Base-by-base conservation (phyloP, 2,797 vertebrate species). In the Notamacropus eugenii region DNA sequence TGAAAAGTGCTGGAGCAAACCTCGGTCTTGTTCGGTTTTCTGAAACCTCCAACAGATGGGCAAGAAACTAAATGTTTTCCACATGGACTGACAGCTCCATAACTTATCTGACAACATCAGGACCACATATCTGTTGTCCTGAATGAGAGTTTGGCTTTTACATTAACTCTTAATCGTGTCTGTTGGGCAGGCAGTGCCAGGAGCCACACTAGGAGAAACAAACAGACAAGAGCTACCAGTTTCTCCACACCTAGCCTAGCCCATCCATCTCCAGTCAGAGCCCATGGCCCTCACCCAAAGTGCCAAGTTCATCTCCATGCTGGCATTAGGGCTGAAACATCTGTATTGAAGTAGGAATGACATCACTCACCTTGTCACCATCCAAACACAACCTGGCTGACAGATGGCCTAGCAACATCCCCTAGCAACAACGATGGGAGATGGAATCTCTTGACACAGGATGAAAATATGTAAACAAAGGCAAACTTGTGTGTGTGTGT, bases 341-440 rank as follows among this genome's bases (percentile, higher is more conserved):
- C 91, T 34, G n/a, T 34, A 27, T n/a, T 46, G 46, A 57, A 95
- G 95, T 93, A 93, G 92, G 58, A 95, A 57, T 46, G 95, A 54
- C 55, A 92, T 94, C 96, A 93, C 50, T 95, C 96, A 93, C 96
- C 96, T 94, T 94, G 93, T 92, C 96, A 94, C 92, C 92, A 97
- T 96, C 95, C 95, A 27, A 74, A 54, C n/a, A 55, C 95, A 90
- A 92, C 95, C 95, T 93, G 19, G 24, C 0, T 90, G 95, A 95
- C 94, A 67, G 96, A 95, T 1, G 24, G 95, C 98, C 90, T 95
- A 94, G 97, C 95, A 97, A 97, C 96, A 56, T 90, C 93, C 94
- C 52, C 90, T 93, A 97, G 97, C 95, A 93, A 96, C 57, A 0
- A 31, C 11, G 93, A 55, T 91, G 97, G 96, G 82, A 96, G 92